Evolutionary conservation across 2,797 vertebrate species (phyloP).

Genomic region (Cygnus olor): DNA sequence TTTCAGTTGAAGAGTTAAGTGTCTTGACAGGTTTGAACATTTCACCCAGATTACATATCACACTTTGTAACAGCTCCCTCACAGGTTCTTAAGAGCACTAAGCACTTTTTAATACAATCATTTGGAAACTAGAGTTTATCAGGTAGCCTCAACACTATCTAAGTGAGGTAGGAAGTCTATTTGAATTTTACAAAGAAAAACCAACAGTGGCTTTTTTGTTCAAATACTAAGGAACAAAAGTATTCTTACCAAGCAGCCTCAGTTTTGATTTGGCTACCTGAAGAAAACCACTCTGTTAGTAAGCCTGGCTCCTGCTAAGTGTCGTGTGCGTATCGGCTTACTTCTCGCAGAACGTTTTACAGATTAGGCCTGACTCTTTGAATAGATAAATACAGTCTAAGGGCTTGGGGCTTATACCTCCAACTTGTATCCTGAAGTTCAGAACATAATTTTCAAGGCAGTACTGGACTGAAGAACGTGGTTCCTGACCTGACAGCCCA

Average conservation of each 20-base stretch:
- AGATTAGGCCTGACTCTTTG: not conserved
- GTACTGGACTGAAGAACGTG: not conserved
- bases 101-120: not conserved
- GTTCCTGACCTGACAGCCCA: not conserved
- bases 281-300: not conserved
- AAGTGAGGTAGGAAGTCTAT: not conserved
- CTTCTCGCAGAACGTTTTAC: not conserved
- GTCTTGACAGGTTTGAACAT: not conserved
- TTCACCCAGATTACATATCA: not conserved
- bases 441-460: not conserved
- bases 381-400: not conserved
- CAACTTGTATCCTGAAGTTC: not conserved
- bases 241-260: not conserved
- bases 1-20: not conserved
- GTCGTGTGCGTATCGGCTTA: not conserved
- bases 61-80: not conserved
- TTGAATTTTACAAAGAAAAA: not conserved
- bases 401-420: not conserved
- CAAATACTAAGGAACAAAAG: conserved; percentile 28
- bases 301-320: not conserved
- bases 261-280: conserved; percentile 26
- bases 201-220: conserved; percentile 5
- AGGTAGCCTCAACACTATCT: not conserved
- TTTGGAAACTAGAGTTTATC: not conserved
- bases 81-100: not conserved